phyloP scores from a whole-genome alignment of 1,140 invertebrate species.

The Drosophila serrata region DNA sequence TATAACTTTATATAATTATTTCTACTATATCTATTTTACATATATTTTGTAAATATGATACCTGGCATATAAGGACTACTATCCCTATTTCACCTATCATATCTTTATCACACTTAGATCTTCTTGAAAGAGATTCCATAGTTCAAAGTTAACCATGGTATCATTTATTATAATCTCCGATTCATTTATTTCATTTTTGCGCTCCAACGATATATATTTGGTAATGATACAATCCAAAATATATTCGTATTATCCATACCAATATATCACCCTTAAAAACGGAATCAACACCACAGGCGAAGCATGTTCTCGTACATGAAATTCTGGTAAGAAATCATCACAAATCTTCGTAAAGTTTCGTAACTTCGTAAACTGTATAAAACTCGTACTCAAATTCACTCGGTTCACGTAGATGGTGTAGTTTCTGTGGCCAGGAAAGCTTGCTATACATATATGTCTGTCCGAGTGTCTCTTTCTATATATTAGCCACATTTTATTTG shows the following conservation, averaged over 20 bases:
- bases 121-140: background rate
- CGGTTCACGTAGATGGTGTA: constrained; percentile 50
- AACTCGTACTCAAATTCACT: constrained; percentile 14
- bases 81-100: background rate
- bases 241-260: constrained; percentile 17
- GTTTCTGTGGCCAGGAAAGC: constrained; percentile 37
- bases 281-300: constrained; percentile 87
- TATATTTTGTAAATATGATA: background rate
- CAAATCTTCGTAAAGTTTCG: constrained; percentile 24
- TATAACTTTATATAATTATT: background rate
- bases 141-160: constrained; percentile 13
- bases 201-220: constrained; percentile 42
- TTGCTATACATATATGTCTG: constrained; percentile 31
- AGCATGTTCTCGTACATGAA: constrained; percentile 93
- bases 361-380: constrained; percentile 47
- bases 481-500: background rate
- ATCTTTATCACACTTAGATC: background rate
- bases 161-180: constrained; percentile 57
- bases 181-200: constrained; percentile 72
- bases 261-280: constrained; percentile 20
- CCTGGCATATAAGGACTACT: background rate
- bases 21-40: background rate
- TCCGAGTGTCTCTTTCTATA: constrained; percentile 3
- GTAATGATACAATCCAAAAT: constrained; percentile 28
- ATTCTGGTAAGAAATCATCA: constrained; percentile 90